Conservation (phyloP, 2,113 vertebrate species). For the Ophiodon elongatus region DNA sequence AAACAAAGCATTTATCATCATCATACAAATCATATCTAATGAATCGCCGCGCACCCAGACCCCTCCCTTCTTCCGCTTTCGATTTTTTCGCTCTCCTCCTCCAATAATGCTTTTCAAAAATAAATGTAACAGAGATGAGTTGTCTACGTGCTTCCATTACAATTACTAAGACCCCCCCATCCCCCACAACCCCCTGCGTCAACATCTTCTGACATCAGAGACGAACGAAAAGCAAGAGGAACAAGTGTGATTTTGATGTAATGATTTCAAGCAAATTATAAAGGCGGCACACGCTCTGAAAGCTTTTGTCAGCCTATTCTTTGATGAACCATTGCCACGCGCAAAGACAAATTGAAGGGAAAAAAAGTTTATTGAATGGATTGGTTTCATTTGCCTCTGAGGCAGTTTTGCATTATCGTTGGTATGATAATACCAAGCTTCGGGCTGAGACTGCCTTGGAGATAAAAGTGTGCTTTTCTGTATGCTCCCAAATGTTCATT, state of each 20-base stretch:
- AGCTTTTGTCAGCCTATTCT: conserved; percentile 2
- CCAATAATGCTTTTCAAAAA: conserved; percentile 28
- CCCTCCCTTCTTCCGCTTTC: conserved; percentile 7
- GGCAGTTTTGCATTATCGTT: conserved; percentile 47
- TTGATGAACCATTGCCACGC: not conserved
- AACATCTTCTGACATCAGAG: conserved; percentile 22
- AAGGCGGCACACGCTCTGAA: conserved; percentile 19
- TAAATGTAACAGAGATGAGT: conserved; percentile 14
- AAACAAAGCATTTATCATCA: conserved; percentile 41
- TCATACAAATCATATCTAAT: conserved; percentile 77
- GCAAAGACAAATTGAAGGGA: not conserved
- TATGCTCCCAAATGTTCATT: conserved; percentile 44
- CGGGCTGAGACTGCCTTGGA: conserved; percentile 17
- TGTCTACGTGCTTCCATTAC: conserved; percentile 11
- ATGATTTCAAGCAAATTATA: conserved; percentile 38
- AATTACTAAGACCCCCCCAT: not conserved
- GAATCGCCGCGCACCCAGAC: conserved; percentile 49
- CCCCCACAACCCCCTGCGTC: not conserved
- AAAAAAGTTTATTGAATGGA: conserved; percentile 51
- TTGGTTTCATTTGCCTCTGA: conserved; percentile 52
- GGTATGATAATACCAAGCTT: conserved; percentile 39
- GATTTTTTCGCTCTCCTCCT: not conserved
- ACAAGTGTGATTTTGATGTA: conserved; percentile 39
- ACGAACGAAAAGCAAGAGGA: conserved; percentile 7
- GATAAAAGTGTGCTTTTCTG: conserved; percentile 54